A percentile compares a stretch with the other conserved stretches of the same genome.
phyloP scores from a whole-genome alignment of 1,140 invertebrate species.

The Hormaphis cornu region DNA sequence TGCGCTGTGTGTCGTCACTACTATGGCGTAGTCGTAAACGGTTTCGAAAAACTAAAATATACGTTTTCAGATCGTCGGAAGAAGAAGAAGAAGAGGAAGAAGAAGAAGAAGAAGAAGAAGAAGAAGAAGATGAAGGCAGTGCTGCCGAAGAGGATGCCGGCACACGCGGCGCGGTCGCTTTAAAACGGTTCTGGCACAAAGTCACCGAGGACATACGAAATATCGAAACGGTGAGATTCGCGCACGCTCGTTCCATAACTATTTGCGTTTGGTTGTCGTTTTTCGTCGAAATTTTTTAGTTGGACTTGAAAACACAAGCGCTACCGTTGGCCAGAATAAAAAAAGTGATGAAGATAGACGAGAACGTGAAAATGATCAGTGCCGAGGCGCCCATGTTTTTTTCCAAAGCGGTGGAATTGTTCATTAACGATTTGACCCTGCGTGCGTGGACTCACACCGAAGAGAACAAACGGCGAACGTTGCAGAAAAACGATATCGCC shows the following conservation, averaged over 20 bases:
- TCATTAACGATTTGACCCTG: slow-evolving; percentile 90
- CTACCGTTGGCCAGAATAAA: slow-evolving; percentile 93
- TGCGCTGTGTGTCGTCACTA: too few species aligned
- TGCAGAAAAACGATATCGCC: slow-evolving; percentile 95
- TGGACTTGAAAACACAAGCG: slow-evolving; percentile 82
- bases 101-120: too few species aligned
- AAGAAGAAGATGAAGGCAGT: too few species aligned
- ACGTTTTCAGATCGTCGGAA: neutral
- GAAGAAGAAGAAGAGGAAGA: too few species aligned
- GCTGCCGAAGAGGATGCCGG: slow-evolving; percentile 16
- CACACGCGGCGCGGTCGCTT: slow-evolving; percentile 48
- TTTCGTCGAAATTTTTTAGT: slow-evolving; percentile 46
- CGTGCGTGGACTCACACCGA: slow-evolving; percentile 94
- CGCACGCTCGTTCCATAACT: neutral
- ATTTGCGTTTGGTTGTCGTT: neutral
- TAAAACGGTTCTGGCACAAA: slow-evolving; percentile 67
- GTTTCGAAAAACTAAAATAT: neutral
- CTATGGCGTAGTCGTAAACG: too few species aligned
- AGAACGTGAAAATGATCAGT: slow-evolving; percentile 99
- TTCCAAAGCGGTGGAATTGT: slow-evolving; percentile 96
- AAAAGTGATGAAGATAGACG: slow-evolving; percentile 99
- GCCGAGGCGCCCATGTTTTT: slow-evolving; percentile 95
- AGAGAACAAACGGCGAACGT: slow-evolving; percentile 89
- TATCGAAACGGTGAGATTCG: slow-evolving; percentile 51
- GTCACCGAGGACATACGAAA: slow-evolving; percentile 66